phyloP scores from a whole-genome alignment of 2,888 invertebrate genomes.

The Drosophila sordidapex region DNA sequence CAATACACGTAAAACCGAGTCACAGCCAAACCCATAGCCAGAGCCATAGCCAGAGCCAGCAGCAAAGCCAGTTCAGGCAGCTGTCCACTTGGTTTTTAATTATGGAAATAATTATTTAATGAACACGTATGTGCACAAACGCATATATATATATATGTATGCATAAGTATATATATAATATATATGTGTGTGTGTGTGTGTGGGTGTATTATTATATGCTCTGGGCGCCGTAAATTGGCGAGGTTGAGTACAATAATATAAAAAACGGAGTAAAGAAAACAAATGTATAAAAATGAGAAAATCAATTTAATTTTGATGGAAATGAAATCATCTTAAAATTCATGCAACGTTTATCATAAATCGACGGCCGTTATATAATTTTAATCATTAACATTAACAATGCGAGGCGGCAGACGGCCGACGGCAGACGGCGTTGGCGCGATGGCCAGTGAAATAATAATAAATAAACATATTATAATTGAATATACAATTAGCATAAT shows the following conservation, averaged over 20 bases:
- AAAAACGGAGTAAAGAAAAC: neutral
- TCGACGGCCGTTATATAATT: slow-evolving; percentile 70
- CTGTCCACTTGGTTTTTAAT: slow-evolving; percentile 67
- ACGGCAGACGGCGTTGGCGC: slow-evolving; percentile 1
- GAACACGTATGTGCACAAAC: slow-evolving; percentile 49
- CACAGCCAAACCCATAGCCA: neutral
- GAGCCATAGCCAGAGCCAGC: neutral
- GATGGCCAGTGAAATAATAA: slow-evolving; percentile 63
- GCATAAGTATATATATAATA: neutral
- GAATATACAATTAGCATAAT: slow-evolving; percentile 81
- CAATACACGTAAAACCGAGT: slow-evolving; percentile 20
- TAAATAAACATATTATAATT: slow-evolving; percentile 80
- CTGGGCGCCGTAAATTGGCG: slow-evolving; percentile 53
- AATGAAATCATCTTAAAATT: slow-evolving; percentile 76
- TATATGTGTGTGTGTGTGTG: slow-evolving; percentile 1
- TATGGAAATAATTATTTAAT: slow-evolving; percentile 77
- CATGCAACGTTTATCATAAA: slow-evolving; percentile 73
- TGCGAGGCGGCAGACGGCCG: neutral
- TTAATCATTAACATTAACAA: slow-evolving; percentile 65
- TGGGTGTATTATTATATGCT: slow-evolving; percentile 70
- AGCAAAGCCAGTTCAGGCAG: slow-evolving; percentile 39
- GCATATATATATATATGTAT: neutral
- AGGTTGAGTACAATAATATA: slow-evolving; percentile 25
- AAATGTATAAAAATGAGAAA: slow-evolving; percentile 39
- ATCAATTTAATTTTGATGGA: slow-evolving; percentile 76